Base-by-base conservation (phyloP, 2,113 vertebrate genomes). In the Hemiscyllium ocellatum region DNA sequence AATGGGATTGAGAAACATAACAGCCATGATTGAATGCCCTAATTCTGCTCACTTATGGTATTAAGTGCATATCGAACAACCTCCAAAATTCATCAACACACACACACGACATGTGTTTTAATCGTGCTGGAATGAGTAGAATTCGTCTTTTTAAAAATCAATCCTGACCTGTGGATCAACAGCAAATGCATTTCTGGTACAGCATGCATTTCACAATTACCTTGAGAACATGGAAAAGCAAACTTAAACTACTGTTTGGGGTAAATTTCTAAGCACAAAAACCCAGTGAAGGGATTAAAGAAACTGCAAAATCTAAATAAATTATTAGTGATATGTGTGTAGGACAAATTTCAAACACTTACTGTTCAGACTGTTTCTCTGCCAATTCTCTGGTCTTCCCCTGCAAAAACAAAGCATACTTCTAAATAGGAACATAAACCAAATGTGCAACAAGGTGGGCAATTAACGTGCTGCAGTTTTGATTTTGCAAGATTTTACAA, bases 361-460 rank as follows among this genome's bases (percentile, higher is more conserved):
- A 99, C 99, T 99, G 98, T 97, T 98, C 98, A 96, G 98, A 98
- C 97, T 99, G 99, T 97, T 99, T 99, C 97, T 99, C 98, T 0
- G 99, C 99, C 96, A 99, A 97, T 87, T 99, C 99, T 97, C 98
- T 99, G 22, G 99, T 99, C 97, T 98, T 99, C 97, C 99, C 99
- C 99, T 99, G 97, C 42, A 97, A 96, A 83, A 94, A 93, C 83
- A 96, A 94, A 33, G 96, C 96, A 96, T 96, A 95, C 95, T 96
- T 69, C 47, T 70, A 69, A 94, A 69, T 47, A 70, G 42, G 68
- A 70, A 52, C 24, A 95, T 50, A 6, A 52, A 72, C 69, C 50
- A 68, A 37, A 70, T 70, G 68, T 47, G 33, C 47, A 22, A 94
- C 22, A 26, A 33, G 37, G 70, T 47, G 1, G 20, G 12, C 61